These are phyloP conservation scores for Capreolus pygargus DNA, from an alignment of 2,113 vertebrate genomes.

Conservation along the genomic window DNA sequence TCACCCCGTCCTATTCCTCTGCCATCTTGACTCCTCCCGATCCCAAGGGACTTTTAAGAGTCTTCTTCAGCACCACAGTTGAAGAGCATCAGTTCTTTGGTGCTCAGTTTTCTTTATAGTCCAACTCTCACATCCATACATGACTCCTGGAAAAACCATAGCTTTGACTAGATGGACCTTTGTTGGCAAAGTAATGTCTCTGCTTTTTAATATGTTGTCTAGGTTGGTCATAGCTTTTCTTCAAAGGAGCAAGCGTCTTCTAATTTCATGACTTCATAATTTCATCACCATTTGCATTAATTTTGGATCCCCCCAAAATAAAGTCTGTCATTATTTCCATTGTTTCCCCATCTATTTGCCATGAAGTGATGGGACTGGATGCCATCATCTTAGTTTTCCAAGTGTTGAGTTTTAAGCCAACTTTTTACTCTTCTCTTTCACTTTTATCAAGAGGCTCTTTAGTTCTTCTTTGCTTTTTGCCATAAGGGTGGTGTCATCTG, in stretches of 20 bases:
- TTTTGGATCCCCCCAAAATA: fast-evolving
- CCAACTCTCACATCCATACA: neutral
- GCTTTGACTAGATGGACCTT: neutral
- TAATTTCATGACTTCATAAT: neutral
- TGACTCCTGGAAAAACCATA: neutral
- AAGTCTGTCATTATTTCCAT: neutral
- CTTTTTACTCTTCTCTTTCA: neutral
- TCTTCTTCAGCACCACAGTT: neutral
- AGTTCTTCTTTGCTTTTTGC: neutral
- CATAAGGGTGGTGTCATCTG: neutral
- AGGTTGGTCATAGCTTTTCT: neutral
- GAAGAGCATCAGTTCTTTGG: neutral
- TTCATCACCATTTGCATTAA: neutral
- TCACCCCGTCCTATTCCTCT: too few species aligned
- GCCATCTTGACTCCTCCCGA: too few species aligned
- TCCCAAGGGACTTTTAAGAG: neutral
- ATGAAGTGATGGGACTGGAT: neutral
- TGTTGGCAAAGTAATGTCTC: neutral
- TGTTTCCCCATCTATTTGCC: neutral
- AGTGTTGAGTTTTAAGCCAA: neutral
- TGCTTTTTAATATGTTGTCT: neutral
- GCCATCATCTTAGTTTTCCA: neutral
- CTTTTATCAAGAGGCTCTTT: neutral
- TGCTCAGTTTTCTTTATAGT: neutral
- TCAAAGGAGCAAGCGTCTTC: neutral